A percentile compares a stretch with the other conserved stretches of the same genome.
Evolutionary conservation across 1,140 invertebrate genomes (phyloP).

Genomic region (Lasioglossum albipes): DNA sequence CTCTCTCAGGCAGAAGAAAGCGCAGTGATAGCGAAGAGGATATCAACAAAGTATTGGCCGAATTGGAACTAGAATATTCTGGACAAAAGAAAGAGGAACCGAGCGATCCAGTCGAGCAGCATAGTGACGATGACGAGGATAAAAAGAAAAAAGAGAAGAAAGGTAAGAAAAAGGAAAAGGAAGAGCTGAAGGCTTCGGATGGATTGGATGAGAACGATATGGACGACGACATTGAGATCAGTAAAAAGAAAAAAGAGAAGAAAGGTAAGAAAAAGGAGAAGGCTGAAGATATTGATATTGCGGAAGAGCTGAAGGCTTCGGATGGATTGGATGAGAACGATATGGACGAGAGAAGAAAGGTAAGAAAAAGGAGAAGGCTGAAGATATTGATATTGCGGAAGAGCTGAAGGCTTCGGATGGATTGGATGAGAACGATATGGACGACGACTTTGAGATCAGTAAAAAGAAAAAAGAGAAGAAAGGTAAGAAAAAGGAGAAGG

Average conservation of each 20-base stretch:
- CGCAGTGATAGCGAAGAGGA: slow-evolving; percentile 91
- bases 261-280: too few species aligned
- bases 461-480: slow-evolving; percentile 93
- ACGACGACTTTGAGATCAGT: slow-evolving; percentile 78
- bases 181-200: slow-evolving; percentile 67
- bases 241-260: slow-evolving; percentile 92
- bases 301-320: slow-evolving; percentile 72
- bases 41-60: slow-evolving; percentile 90
- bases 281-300: slow-evolving; percentile 70
- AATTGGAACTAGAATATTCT: slow-evolving; percentile 89
- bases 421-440: slow-evolving; percentile 67
- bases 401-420: slow-evolving; percentile 63
- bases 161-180: slow-evolving; percentile 75
- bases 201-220: slow-evolving; percentile 64
- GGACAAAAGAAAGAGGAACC: slow-evolving; percentile 78
- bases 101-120: slow-evolving; percentile 59
- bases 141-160: slow-evolving; percentile 78
- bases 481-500: too few species aligned
- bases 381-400: slow-evolving; percentile 74
- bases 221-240: slow-evolving; percentile 77
- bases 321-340: slow-evolving; percentile 54
- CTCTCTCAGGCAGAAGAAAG: slow-evolving; percentile 82
- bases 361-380: slow-evolving; percentile 76
- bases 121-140: slow-evolving; percentile 70
- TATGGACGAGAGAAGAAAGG: too few species aligned